Evolutionary conservation across 2,888 invertebrate genomes (phyloP), one percentile per base, ranked within the genome.

Genomic region (Tyria jacobaeae): DNA sequence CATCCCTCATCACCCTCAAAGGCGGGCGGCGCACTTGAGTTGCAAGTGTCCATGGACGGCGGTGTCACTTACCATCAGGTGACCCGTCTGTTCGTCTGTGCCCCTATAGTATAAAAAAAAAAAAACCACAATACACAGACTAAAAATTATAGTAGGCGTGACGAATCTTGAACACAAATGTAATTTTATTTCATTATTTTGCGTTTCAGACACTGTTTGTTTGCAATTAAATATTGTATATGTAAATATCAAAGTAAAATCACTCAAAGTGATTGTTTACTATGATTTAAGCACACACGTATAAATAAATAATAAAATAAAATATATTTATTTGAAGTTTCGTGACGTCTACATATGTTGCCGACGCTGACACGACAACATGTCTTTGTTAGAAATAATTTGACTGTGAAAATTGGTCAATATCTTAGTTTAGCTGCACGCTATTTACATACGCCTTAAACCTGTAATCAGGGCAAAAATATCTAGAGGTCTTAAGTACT

Each of bases 361-460:
- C 56, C 62, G 67, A 65, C 60, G 59, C n/a, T n/a, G n/a, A n/a
- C n/a, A n/a, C n/a, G n/a, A n/a, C 61, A 69, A 73, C 62, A 62
- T 66, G 66, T 70, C 71, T 64, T 75, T 77, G 81, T 77, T 79
- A 78, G 82, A 78, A 80, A 82, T 85, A 86, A 85, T 84, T 83
- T 84, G 82, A 86, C 83, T 73, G 76, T 82, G 74, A 84, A 84
- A 85, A 87, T 87, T 87, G 87, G 87, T 87, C 86, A 79, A 82
- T 83, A 69, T 73, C 82, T 85, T 85, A 83, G 68, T 56, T 64
- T 75, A 81, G 71, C 76, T 66, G 70, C 56, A 66, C 39, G 70
- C 69, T 73, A 66, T 68, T 64, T 56, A 74, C 54, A 77, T 63
- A 65, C 57, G 73, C 73, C 53, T 63, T 61, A 60, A 64, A 66